Conservation (phyloP, 35 echinoderm and acorn worm genomes). For the Apostichopus japonicus region DNA sequence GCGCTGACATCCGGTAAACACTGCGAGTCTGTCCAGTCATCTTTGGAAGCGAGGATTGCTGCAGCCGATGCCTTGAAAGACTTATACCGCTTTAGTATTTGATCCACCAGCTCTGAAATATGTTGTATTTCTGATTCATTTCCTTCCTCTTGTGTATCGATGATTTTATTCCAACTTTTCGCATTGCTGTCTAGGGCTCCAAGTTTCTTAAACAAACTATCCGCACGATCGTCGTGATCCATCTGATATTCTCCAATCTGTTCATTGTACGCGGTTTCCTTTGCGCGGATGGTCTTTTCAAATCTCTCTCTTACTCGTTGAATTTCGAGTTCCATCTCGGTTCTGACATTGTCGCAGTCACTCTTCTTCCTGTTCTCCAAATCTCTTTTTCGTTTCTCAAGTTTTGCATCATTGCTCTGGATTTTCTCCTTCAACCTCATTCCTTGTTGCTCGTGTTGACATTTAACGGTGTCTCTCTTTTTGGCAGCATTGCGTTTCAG, state of each 20-base stretch:
- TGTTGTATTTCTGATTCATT: not conserved
- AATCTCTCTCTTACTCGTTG: not conserved
- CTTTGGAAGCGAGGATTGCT: not conserved
- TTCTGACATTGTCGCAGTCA: not conserved
- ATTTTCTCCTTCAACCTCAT: not conserved
- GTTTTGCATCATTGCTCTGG: not conserved
- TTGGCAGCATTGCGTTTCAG: not conserved
- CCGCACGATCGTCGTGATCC: not conserved
- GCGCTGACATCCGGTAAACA: not conserved
- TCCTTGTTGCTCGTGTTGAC: not conserved
- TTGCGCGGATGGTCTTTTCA: not conserved
- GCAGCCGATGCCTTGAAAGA: not conserved
- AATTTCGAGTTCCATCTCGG: slow-evolving; percentile 14
- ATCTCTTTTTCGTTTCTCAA: not conserved
- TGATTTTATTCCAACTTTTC: not conserved
- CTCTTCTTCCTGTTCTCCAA: not conserved
- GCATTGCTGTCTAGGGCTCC: not conserved
- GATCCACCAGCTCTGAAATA: not conserved
- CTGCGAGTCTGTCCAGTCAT: not conserved
- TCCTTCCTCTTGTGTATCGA: not conserved
- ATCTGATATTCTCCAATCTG: not conserved
- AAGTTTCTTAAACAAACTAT: not conserved
- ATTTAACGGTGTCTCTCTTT: not conserved
- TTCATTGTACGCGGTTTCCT: not conserved
- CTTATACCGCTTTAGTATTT: not conserved